Percentiles rank a stretch among this genome's conserved stretches.
These are phyloP conservation scores for Sciurus niger DNA, from an alignment of 2,113 vertebrate genomes.

Conservation along the genomic window DNA sequence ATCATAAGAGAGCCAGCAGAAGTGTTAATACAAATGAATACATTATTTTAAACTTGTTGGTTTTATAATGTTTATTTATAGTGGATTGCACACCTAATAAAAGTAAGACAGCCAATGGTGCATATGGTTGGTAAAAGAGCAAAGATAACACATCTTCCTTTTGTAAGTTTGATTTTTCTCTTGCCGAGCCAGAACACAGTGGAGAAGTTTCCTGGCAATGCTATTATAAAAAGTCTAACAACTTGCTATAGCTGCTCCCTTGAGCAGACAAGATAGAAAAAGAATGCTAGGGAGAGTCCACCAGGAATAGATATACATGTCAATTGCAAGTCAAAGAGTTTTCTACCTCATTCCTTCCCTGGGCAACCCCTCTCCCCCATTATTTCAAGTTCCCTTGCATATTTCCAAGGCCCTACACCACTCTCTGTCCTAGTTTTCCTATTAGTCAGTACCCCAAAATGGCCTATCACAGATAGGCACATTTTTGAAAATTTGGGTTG, in stretches of 20 bases:
- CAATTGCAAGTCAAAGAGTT: not conserved
- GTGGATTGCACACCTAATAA: not conserved
- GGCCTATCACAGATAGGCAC: not conserved
- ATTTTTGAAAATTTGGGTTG: not conserved
- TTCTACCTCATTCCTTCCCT: not conserved
- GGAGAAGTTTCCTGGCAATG: not conserved
- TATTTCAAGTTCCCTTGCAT: not conserved
- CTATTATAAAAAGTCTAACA: not conserved
- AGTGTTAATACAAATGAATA: constrained; percentile 54
- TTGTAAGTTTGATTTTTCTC: constrained; percentile 19
- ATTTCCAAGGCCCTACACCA: not conserved
- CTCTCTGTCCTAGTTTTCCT: not conserved
- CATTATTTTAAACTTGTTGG: constrained; percentile 40
- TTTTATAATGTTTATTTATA: constrained; percentile 65
- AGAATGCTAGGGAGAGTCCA: not conserved
- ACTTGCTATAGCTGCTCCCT: not conserved
- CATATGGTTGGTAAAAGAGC: constrained; percentile 41
- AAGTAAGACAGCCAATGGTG: constrained; percentile 40
- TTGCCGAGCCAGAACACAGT: not conserved
- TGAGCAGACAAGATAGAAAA: not conserved
- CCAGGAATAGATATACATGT: not conserved
- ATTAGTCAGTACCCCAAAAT: not conserved
- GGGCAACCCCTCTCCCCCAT: not conserved
- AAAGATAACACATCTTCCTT: not conserved
- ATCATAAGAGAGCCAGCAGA: not conserved